Base-by-base conservation (phyloP, 2,113 vertebrate species). In the Bettongia penicillata region DNA sequence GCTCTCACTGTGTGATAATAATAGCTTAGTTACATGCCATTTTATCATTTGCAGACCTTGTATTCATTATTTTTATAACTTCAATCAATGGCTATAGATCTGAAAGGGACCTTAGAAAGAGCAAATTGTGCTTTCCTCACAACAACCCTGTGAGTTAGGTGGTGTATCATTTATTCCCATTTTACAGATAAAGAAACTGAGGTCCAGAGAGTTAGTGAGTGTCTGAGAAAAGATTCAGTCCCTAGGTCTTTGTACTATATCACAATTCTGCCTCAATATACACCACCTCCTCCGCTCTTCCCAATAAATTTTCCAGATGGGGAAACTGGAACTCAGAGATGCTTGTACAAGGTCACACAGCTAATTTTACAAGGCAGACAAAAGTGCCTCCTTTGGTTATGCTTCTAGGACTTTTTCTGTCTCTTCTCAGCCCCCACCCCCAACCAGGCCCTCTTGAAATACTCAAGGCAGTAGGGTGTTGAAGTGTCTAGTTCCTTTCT, bases 381-480 rank as follows among this genome's bases (percentile, higher is more conserved):
- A 95, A 31, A 31, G 9, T 61, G 28, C 28, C 12, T 9, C 28
- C 26, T 61, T 61, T 61, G 93, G 53, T 48, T 51, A 11, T 95
- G 91, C 43, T 91, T 77, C 94, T 52, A 51, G 77, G 89, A 49
- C n/a, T 26, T 95, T 94, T 89, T 28, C 52, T 92, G 51, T 25
- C 47, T 47, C 0, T 57, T 93, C n/a, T 48, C 8, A 10, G n/a
- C 1, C 31, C 52, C 22, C 14, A n/a, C 31, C 37, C 57, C 31
- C 61, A 68, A 4, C 31, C 12, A 68, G 61, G 61, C 0, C 31
- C 31, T n/a, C 3, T 8, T 37, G 61, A 16, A n/a, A 77, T 77
- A 37, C 11, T 31, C 57, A 37, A 14, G 22, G 47, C 57, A 50
- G 52, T 28, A 26, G 50, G 31, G 77, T 28, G 31, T 43, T 50